Evolutionary conservation across 2,113 vertebrate genomes (phyloP), one percentile per base, ranked within the genome.

Genomic region (Poeciliopsis retropinna): DNA sequence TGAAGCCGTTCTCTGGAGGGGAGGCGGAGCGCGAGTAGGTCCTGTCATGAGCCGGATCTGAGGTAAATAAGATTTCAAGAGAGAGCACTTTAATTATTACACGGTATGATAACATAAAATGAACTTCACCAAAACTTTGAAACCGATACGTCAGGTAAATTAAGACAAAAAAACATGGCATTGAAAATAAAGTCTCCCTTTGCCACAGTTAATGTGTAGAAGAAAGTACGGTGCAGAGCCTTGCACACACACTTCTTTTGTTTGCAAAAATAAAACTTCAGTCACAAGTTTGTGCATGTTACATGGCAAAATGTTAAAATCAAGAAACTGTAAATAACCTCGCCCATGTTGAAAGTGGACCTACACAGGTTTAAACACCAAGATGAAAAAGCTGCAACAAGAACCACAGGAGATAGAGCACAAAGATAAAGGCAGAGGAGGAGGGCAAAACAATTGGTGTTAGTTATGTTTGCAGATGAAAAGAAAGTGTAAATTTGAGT

Each of bases 1-100:
- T 94, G 83, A 97, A 95, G 17, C 95, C 95, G 0, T 94, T 96
- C 25, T 93, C 94, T 17, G 90, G 95, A 75, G 97, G 96, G 15
- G 96, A 97, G 5, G 89, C 95, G 0, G 89, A 94, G 70, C 96
- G 96, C 1, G 94, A 92, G 69, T 90, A 92, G 37, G 80, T 83
- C 67, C 94, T 93, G 22, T 97, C 97, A 13, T 91, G 92, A 34
- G 66, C 25, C 39, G 93, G 57, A 73, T 97, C 97, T 98, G 78
- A 25, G 62, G 51, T 79, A 71, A 54, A 28, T 3, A n/a, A 57
- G 22, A 9, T 57, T 47, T 47, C 17, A 47, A 47, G 17, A 47
- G 41, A 44, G 44, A 47, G 44, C 44, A 47, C 5, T 19, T 47
- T 47, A 47, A 19, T 47, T 47, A 19, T 47, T 19, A 47, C 17